phyloP scores from a whole-genome alignment of 1,140 invertebrate species.

The Laupala kohalensis region DNA sequence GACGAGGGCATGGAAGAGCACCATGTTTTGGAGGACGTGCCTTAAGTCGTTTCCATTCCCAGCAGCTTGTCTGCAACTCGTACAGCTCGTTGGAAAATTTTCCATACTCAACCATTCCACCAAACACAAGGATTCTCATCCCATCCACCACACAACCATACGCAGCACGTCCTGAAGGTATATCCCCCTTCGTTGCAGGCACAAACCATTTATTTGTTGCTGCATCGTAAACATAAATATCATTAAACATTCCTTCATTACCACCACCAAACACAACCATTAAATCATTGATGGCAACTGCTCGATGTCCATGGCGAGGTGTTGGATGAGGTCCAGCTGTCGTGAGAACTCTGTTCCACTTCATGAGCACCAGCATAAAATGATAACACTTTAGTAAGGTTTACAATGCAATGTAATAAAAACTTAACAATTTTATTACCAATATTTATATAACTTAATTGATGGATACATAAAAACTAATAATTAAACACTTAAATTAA shows the following conservation, averaged over 20 bases:
- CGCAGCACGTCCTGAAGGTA: slow-evolving; percentile 95
- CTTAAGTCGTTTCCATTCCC: slow-evolving; percentile 96
- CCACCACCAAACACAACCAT: slow-evolving; percentile 99
- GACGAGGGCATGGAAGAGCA: slow-evolving; percentile 75
- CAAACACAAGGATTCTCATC: slow-evolving; percentile 90
- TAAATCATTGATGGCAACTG: slow-evolving; percentile 95
- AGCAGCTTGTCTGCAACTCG: slow-evolving; percentile 88
- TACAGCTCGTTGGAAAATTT: slow-evolving; percentile 98
- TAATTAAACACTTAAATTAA: too few species aligned
- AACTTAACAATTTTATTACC: neutral
- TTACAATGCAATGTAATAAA: neutral
- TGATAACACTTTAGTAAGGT: neutral
- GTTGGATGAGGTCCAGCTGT: slow-evolving; percentile 83
- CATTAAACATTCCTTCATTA: slow-evolving; percentile 99
- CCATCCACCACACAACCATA: slow-evolving; percentile 98
- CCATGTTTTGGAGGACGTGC: slow-evolving; percentile 73
- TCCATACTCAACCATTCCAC: slow-evolving; percentile 99
- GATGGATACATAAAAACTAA: too few species aligned
- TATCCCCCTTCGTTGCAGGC: slow-evolving; percentile 92
- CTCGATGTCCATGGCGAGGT: slow-evolving; percentile 95
- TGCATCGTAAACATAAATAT: slow-evolving; percentile 98
- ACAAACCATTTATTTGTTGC: slow-evolving; percentile 98
- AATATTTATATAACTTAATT: too few species aligned
- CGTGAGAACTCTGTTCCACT: slow-evolving; percentile 93
- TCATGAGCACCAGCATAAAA: slow-evolving; percentile 32